Evolutionary conservation across 2,888 invertebrate genomes (phyloP).

Genomic region (Troglohyphantes excavatus): DNA sequence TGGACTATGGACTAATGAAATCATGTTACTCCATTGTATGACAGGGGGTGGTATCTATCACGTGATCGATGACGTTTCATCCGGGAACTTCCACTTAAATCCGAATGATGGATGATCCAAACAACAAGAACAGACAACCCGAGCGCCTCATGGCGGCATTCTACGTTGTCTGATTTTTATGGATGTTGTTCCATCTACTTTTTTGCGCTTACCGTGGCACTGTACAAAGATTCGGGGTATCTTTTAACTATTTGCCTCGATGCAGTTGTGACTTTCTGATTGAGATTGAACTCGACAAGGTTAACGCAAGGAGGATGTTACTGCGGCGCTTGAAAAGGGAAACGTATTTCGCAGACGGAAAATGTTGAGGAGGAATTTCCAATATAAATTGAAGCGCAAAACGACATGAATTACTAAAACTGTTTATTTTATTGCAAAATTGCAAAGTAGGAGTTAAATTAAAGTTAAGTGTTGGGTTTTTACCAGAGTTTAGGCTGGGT

Average conservation of each 20-base stretch:
- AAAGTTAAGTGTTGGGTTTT: too few species aligned
- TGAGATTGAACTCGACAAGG: slow-evolving; percentile 24
- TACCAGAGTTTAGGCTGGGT: too few species aligned
- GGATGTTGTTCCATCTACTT: background rate
- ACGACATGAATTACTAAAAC: too few species aligned
- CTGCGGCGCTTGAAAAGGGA: too few species aligned
- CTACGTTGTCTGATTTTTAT: background rate
- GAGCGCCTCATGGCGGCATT: slow-evolving; percentile 42
- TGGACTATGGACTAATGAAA: background rate
- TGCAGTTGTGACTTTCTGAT: slow-evolving; percentile 28
- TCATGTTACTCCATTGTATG: slow-evolving; percentile 20
- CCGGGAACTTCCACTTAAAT: slow-evolving; percentile 43
- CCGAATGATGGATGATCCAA: slow-evolving; percentile 50
- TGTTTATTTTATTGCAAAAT: too few species aligned
- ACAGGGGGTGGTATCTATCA: slow-evolving; percentile 32
- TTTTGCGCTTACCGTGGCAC: background rate
- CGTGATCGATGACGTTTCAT: slow-evolving; percentile 54
- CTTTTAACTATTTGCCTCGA: slow-evolving; percentile 13
- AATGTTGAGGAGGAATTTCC: too few species aligned
- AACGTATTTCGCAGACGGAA: too few species aligned
- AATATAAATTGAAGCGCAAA: too few species aligned
- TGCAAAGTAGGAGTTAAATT: too few species aligned
- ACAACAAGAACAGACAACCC: slow-evolving; percentile 53
- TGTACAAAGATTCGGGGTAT: slow-evolving; percentile 1
- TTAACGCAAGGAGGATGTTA: background rate